A percentile compares a stretch with the other conserved stretches of the same genome.
Evolutionary conservation across 1,140 invertebrate genomes (phyloP).

Genomic region (Papilio glaucus): DNA sequence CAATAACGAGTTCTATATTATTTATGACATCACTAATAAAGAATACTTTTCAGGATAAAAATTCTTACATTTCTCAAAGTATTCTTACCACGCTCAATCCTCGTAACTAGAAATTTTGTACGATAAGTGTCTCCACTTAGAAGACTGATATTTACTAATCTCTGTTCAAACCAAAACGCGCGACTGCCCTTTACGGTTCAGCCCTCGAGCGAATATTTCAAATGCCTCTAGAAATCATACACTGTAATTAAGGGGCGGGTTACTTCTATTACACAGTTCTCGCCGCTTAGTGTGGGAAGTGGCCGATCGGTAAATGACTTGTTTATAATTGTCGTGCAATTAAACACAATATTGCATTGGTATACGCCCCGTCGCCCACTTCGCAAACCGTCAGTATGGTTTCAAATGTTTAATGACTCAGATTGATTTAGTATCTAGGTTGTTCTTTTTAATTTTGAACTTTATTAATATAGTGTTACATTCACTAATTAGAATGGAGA

Average conservation of each 20-base stretch:
- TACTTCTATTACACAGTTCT: not conserved
- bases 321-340: conserved; percentile 14
- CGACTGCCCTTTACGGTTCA: conserved; percentile 1
- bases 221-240: conserved; percentile 12
- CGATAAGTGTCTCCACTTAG: not conserved
- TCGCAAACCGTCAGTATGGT: not conserved
- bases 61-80: not conserved
- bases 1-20: no score
- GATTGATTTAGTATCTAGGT: no score
- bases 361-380: not conserved
- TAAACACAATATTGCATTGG: not conserved
- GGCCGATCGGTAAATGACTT: conserved; percentile 5
- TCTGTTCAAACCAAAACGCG: not conserved
- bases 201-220: conserved; percentile 31
- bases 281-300: conserved; percentile 24
- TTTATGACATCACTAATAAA: not conserved
- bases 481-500: no score
- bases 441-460: no score
- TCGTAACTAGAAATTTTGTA: not conserved
- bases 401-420: not conserved
- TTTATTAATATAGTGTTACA: no score
- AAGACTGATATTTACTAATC: not conserved
- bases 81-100: not conserved
- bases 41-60: not conserved
- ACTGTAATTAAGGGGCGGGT: conserved; percentile 29